Evolutionary conservation across 2,888 invertebrate genomes (phyloP), one percentile per base, ranked within the genome.

Genomic region (Aromia moschata): DNA sequence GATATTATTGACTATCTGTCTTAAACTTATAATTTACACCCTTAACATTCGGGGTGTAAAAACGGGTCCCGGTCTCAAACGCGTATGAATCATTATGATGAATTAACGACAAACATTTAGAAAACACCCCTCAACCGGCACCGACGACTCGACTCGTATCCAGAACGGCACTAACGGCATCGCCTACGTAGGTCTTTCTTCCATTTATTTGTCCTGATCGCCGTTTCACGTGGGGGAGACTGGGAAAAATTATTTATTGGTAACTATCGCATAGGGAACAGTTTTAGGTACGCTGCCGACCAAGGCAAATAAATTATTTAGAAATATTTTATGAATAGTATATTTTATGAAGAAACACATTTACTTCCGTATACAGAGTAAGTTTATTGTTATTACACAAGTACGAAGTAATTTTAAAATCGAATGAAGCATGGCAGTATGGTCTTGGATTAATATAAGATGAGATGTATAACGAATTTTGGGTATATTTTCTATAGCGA

Each of bases 31-130:
- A 80, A 80, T 80, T 80, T 80, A 80, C 80, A 78, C 80, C 79
- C 79, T 79, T 77, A 78, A 78, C 78, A 78, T 80, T 80, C 77
- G 76, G 77, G 77, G 78, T 79, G 77, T 78, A 79, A 80, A 80
- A 79, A 78, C 78, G 79, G 75, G 76, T 78, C 78, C 79, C 78
- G 74, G 78, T 78, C 79, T 79, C 79, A 75, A 80, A 80, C 79
- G 80, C 79, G 79, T 80, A 80, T 81, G 80, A 81, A 81, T 81
- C 81, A 81, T 81, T 80, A 80, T 81, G 81, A 81, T 81, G 81
- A 80, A 81, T 81, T 81, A 81, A 80, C 80, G 80, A 80, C 80
- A 79, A 80, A 80, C 80, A 79, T 80, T 80, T 79, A 80, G 79
- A 80, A 80, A 80, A 80, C 79, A 79, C 79, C 79, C 80, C 79